Evolutionary conservation across 2,113 vertebrate species (phyloP).

Genomic region (Xenotilapia longispinis): DNA sequence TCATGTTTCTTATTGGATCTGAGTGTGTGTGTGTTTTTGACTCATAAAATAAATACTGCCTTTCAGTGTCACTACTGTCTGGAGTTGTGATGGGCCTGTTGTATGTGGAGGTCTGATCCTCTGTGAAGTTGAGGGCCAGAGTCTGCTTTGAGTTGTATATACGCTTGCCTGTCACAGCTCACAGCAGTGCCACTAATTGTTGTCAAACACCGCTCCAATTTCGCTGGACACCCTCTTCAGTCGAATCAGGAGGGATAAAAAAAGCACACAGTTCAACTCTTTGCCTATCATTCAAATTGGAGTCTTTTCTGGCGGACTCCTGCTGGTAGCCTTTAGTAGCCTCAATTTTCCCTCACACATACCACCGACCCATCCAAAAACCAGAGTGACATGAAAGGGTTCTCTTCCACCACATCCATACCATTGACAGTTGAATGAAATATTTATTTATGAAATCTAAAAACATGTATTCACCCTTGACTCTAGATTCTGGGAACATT

Average conservation of each 20-base stretch:
- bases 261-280: background rate
- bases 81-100: conserved; percentile 2
- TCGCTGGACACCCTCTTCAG: conserved; percentile 39
- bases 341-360: conserved; percentile 46
- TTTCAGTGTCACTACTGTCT: conserved; percentile 1
- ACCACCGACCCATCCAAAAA: conserved; percentile 28
- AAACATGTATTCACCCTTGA: conserved; percentile 76
- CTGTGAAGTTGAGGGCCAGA: conserved; percentile 24
- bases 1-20: background rate
- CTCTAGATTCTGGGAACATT: conserved; percentile 65
- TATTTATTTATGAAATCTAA: conserved; percentile 76
- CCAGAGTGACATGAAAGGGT: conserved; percentile 64
- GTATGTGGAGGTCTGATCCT: conserved; percentile 6
- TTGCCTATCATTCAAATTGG: conserved; percentile 47
- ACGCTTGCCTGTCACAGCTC: conserved; percentile 52
- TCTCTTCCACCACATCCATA: conserved; percentile 45
- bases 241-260: conserved; percentile 1
- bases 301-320: conserved; percentile 37
- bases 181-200: conserved; percentile 64
- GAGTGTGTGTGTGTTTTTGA: background rate
- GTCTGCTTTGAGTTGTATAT: conserved; percentile 31
- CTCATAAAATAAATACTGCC: background rate
- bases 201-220: conserved; percentile 62
- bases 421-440: conserved; percentile 74
- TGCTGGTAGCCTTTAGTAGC: conserved; percentile 54